Conservation (phyloP, 2,797 vertebrate genomes). For the Alosa sapidissima region DNA sequence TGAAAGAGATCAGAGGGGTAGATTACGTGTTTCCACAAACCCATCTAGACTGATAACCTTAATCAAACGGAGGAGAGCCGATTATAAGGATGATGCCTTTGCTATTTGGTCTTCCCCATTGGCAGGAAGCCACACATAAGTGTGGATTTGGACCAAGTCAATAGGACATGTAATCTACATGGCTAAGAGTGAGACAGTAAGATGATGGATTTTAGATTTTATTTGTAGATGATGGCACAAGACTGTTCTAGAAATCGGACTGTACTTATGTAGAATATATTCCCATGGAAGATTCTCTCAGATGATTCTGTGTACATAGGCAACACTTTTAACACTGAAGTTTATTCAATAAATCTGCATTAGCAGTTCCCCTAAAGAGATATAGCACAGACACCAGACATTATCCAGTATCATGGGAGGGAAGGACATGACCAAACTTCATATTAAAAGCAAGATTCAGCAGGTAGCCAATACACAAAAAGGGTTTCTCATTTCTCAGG, state of each 20-base stretch:
- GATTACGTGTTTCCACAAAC: conserved; percentile 37
- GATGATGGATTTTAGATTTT: not conserved
- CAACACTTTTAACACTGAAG: too few species aligned
- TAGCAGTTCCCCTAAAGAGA: too few species aligned
- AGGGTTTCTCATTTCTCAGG: not conserved
- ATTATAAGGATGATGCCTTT: conserved; percentile 4
- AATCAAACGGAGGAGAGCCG: conserved; percentile 37
- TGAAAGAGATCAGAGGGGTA: not conserved
- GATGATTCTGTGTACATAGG: not conserved
- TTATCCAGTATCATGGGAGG: too few species aligned
- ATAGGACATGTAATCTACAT: not conserved
- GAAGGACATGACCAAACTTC: too few species aligned
- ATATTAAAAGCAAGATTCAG: not conserved
- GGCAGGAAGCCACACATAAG: not conserved
- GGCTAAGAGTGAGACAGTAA: not conserved
- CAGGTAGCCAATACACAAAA: not conserved
- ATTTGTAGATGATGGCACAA: not conserved
- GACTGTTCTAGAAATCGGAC: too few species aligned
- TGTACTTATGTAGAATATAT: too few species aligned
- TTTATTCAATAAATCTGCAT: too few species aligned
- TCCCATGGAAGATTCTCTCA: too few species aligned
- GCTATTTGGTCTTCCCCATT: not conserved
- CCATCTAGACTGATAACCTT: conserved; percentile 32
- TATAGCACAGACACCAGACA: not conserved
- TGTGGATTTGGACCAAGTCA: not conserved